Evolutionary conservation across 2,888 invertebrate genomes (phyloP).

Genomic region (Rapana venosa): DNA sequence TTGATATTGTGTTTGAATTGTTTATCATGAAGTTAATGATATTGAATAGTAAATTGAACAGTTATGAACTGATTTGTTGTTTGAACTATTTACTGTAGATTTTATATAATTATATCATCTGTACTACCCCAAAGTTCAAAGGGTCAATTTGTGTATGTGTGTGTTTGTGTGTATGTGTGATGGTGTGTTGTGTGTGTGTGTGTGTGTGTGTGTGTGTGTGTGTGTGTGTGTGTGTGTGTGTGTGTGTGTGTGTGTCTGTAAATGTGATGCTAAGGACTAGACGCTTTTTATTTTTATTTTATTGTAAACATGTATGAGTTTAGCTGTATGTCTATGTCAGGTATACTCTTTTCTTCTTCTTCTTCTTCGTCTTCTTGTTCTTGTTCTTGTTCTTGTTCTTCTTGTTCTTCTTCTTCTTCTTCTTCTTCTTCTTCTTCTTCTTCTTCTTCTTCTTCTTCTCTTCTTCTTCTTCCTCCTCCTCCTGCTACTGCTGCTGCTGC

Average conservation of each 20-base stretch:
- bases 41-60: too few relatives aligned
- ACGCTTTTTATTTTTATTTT: too few relatives aligned
- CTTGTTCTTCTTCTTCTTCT: neutral
- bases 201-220: conserved; percentile 11
- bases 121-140: too few relatives aligned
- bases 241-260: neutral
- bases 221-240: neutral
- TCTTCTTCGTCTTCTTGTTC: neutral
- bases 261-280: neutral
- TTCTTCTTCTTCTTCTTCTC: neutral
- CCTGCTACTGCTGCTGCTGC: too few relatives aligned
- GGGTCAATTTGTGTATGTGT: conserved; percentile 13
- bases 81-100: too few relatives aligned
- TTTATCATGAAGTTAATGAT: too few relatives aligned
- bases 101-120: too few relatives aligned
- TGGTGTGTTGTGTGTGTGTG: conserved; percentile 19
- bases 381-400: neutral
- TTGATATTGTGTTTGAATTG: too few relatives aligned
- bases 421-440: neutral
- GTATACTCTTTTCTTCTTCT: neutral
- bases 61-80: too few relatives aligned
- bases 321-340: too few relatives aligned
- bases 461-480: neutral
- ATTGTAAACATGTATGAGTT: too few relatives aligned
- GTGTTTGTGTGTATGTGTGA: neutral